A percentile compares a stretch with the other conserved stretches of the same genome.
Evolutionary conservation across 2,113 vertebrate genomes (phyloP).

Genomic region (Centropus unirufus): DNA sequence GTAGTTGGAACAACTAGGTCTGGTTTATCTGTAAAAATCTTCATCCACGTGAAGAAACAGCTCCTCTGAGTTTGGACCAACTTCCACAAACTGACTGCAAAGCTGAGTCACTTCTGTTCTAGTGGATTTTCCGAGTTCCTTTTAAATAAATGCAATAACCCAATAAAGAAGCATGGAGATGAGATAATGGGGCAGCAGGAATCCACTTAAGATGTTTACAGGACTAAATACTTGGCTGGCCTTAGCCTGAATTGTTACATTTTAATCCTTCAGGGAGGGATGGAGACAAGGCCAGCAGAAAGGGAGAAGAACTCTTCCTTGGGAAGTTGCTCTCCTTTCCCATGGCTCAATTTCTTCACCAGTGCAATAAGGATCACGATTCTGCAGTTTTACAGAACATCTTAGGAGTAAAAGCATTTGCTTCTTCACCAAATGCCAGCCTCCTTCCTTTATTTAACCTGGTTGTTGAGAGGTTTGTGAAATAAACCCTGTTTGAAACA

Average conservation of each 20-base stretch:
- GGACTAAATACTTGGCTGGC: background rate
- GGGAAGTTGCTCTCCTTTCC: background rate
- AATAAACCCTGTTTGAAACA: background rate
- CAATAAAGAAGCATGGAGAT: background rate
- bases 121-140: background rate
- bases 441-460: background rate
- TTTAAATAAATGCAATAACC: too few relatives aligned
- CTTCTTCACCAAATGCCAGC: too few relatives aligned
- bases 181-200: background rate
- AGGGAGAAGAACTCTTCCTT: background rate
- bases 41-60: background rate
- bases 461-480: background rate
- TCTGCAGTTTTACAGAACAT: background rate
- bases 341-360: background rate
- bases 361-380: background rate
- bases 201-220: background rate
- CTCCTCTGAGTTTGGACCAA: background rate
- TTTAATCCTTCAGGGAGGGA: background rate
- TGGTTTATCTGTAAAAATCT: background rate
- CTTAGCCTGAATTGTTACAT: background rate
- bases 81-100: background rate
- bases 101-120: background rate
- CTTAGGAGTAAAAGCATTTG: too few relatives aligned
- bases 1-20: fast-evolving
- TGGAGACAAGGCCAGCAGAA: background rate